Percentiles rank a stretch among this genome's conserved stretches.
Conservation (phyloP, 53 echinoderm and acorn worm genomes). For the Henricia sp. region DNA sequence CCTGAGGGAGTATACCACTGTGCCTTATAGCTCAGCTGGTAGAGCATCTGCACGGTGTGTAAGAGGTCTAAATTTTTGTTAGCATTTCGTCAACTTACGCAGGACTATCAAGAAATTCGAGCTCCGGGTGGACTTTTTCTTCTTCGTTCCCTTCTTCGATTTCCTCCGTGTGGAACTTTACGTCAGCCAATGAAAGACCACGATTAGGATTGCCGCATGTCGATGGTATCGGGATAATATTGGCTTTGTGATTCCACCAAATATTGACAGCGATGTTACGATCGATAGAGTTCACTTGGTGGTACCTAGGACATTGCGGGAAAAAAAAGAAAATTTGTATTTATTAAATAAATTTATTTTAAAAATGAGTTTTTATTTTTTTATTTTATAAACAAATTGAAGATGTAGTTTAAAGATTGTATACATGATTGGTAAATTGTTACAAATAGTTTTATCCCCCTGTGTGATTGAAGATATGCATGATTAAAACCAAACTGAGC, state of each 20-base stretch:
- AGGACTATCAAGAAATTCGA: slow-evolving; percentile 10
- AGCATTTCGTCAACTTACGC: slow-evolving; percentile 17
- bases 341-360: neutral
- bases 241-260: slow-evolving; percentile 86
- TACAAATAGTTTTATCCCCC: too few relatives aligned
- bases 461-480: too few relatives aligned
- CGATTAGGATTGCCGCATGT: slow-evolving; percentile 64
- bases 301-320: too few relatives aligned
- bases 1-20: too few relatives aligned
- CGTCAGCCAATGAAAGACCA: slow-evolving; percentile 70
- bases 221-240: slow-evolving; percentile 61
- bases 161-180: slow-evolving; percentile 20
- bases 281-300: slow-evolving; percentile 86
- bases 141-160: neutral
- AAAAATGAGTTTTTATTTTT: neutral
- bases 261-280: slow-evolving; percentile 91
- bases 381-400: neutral
- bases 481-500: too few relatives aligned
- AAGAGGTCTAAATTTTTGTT: too few relatives aligned
- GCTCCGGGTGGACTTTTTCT: neutral
- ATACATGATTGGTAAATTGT: too few relatives aligned
- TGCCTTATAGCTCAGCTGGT: too few relatives aligned
- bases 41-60: too few relatives aligned
- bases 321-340: neutral
- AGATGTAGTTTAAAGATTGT: too few relatives aligned